Evolutionary conservation across 2,113 vertebrate species (phyloP), one percentile per base, ranked within the genome.

Genomic region (Mirounga angustirostris): DNA sequence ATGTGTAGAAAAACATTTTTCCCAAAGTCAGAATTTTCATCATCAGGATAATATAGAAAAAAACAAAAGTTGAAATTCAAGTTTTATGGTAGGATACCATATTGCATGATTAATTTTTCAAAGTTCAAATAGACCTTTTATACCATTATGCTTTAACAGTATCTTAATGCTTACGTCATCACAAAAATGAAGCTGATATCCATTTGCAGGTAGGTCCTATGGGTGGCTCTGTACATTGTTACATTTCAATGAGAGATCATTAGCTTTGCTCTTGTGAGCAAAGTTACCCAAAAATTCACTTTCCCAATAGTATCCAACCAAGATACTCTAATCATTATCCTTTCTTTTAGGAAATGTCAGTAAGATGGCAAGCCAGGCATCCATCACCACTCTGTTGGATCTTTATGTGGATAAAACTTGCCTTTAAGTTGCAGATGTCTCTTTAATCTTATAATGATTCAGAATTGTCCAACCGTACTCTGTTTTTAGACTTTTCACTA

Each of bases 381-480:
- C 24, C 28, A 19, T 36, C 33, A 19, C 21, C 1, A 65, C 59
- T 1, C 80, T 46, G 63, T 30, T 95, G 76, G 71, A 74, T 93
- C 40, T 92, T 96, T 86, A 74, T 88, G 71, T 71, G 58, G 80
- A 81, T 92, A 94, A 94, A 97, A 92, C 65, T 82, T 85, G 9
- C 40, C 81, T 97, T 96, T 91, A 81, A 71, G 65, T 81, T 79
- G 19, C 43, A 94, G 94, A 89, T 6, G n/a, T 18, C 11, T 56
- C 88, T 98, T 96, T 97, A 97, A 97, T 94, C 97, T 89, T 96
- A 85, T 30, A 98, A 92, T 91, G 92, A 85, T 74, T 94, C 73
- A 96, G 65, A 98, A 85, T 93, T 85, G 24, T 79, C 78, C 71
- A 78, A 89, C 88, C 63, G 2, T 82, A 94, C 2, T 90, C 92